Conservation (phyloP, 2,113 vertebrate species). For the Gavia stellata region DNA sequence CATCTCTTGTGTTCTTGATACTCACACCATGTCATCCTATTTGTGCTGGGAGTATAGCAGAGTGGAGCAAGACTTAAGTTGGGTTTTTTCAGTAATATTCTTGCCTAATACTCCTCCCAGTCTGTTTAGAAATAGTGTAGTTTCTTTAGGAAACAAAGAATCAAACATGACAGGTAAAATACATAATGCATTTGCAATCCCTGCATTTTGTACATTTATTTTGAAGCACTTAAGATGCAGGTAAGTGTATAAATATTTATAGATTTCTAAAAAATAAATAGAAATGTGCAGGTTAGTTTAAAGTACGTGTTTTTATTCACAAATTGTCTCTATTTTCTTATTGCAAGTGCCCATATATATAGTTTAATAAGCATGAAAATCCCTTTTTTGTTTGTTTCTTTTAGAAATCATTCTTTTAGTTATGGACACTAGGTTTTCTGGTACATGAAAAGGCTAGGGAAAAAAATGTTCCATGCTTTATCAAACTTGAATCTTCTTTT, state of each 20-base stretch:
- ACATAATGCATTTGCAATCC: conserved; percentile 72
- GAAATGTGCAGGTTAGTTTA: conserved; percentile 37
- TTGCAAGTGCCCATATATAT: neutral
- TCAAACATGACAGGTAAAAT: conserved; percentile 75
- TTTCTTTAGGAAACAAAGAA: conserved; percentile 77
- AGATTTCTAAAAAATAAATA: conserved; percentile 53
- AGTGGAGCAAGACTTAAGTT: conserved; percentile 55
- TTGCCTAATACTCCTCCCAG: conserved; percentile 57
- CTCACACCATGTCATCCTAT: conserved; percentile 76
- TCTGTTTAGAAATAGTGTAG: conserved; percentile 58
- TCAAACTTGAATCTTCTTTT: conserved; percentile 27
- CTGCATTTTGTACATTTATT: conserved; percentile 40
- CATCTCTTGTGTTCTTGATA: conserved; percentile 65
- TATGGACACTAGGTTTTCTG: conserved; percentile 10
- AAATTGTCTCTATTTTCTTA: conserved; percentile 31
- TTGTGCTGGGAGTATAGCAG: conserved; percentile 62
- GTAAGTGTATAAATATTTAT: conserved; percentile 60
- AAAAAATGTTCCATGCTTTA: conserved; percentile 12
- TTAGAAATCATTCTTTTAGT: conserved; percentile 49
- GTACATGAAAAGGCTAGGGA: neutral
- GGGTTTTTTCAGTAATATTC: conserved; percentile 63
- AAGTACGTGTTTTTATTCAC: conserved; percentile 22
- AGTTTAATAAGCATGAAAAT: conserved; percentile 58
- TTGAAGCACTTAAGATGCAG: conserved; percentile 47
- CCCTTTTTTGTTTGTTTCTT: conserved; percentile 17